Evolutionary conservation across 64 coral and sea anemone species (phyloP), one percentile per base, ranked within the genome.

Genomic region (Pocillopora damicornis): DNA sequence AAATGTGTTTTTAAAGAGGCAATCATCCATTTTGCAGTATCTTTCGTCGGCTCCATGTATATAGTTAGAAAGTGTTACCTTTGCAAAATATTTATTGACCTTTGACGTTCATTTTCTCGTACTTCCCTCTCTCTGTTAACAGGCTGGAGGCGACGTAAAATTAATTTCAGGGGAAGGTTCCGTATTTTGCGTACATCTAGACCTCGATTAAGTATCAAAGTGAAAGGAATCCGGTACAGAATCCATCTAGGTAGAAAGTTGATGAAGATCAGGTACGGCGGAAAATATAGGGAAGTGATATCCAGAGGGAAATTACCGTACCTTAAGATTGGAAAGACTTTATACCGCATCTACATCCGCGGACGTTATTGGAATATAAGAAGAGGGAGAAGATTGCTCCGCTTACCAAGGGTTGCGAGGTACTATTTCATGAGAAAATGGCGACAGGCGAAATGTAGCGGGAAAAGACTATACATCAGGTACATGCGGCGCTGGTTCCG

Each of bases 221-320:
- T 68, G 16, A 85, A 85, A 30, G 81, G 81, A 73, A 72, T 85
- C 63, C 56, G 30, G 2, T 72, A 85, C 37, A 85, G 20, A 57
- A 26, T 85, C 35, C 63, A 17, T 22, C 64, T 20, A 85, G 38
- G 61, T 18, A 42, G 38, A 71, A 11, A 18, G 45, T 38, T 22
- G 14, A 38, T 73, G 13, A 57, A 42, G 37, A 22, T 72, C 20
- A 85, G 58, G 22, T 71, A 56, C 4, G 2, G 20, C 13, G 65
- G 81, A 71, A 56, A n/a, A 72, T 85, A 37, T 37, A 66, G 81
- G 57, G 12, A 13, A 2, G 34, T 85, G 8, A 85, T 26, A 58
- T 38, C 20, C 18, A 66, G 56, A 4, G 36, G 61, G 25, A 42
- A 42, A 5, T 20, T 85, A 17, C 72, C 36, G 64, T 72, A 72